Conservation (phyloP, 2,113 vertebrate species). For the Grus americana region DNA sequence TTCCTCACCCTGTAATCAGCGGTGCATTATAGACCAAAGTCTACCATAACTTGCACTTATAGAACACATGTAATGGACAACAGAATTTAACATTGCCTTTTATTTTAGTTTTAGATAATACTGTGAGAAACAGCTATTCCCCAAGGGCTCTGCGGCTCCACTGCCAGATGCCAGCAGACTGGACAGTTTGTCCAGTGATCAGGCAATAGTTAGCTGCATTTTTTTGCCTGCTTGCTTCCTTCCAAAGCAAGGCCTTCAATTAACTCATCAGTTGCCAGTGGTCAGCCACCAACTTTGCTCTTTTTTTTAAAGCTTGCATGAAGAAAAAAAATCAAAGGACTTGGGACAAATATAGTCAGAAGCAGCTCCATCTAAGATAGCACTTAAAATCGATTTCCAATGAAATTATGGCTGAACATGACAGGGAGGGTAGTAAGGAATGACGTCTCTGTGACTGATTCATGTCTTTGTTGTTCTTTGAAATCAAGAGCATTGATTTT, state of each 20-base stretch:
- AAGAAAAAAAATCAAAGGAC: background rate
- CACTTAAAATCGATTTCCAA: conserved; percentile 55
- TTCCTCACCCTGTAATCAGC: background rate
- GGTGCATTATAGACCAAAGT: background rate
- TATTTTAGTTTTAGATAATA: background rate
- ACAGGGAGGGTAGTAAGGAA: background rate
- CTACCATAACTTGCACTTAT: background rate
- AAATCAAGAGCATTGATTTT: conserved; percentile 49
- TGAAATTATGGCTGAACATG: background rate
- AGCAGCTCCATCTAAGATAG: background rate
- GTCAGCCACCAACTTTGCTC: background rate
- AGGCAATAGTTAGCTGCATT: background rate
- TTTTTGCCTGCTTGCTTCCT: background rate
- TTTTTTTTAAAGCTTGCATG: background rate
- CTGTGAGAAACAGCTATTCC: background rate
- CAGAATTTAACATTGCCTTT: background rate
- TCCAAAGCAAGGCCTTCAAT: background rate
- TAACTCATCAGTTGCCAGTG: background rate
- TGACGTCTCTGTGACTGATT: background rate
- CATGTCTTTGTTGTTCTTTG: conserved; percentile 9
- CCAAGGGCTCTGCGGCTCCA: background rate
- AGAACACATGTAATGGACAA: background rate
- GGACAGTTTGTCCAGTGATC: background rate
- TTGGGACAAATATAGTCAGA: background rate
- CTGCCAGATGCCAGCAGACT: background rate